Evolutionary conservation across 2,797 vertebrate genomes (phyloP).

Genomic region (Megaceryle alcyon): DNA sequence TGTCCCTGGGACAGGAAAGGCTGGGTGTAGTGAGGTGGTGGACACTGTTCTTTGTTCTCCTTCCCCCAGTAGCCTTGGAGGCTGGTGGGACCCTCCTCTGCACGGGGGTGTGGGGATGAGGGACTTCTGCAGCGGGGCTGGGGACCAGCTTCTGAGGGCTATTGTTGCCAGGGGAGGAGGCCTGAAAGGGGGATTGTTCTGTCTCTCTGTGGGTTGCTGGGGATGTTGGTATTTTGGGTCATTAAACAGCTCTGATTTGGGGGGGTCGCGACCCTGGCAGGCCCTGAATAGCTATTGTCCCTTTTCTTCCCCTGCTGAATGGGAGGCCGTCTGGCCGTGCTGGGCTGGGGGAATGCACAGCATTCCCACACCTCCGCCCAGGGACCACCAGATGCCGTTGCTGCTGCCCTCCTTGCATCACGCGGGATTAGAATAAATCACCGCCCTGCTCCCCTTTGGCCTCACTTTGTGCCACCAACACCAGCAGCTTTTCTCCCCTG

Average conservation of each 20-base stretch:
- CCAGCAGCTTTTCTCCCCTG: background rate
- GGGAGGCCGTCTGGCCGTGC: conserved; percentile 64
- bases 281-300: conserved; percentile 81
- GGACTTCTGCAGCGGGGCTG: background rate
- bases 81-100: background rate
- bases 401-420: background rate
- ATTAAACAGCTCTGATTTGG: conserved; percentile 78
- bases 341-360: background rate
- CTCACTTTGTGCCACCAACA: accelerated
- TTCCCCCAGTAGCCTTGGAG: background rate
- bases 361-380: conserved; percentile 73
- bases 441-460: accelerated
- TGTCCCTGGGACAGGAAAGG: background rate
- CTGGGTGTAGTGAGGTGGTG: background rate
- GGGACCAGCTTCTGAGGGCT: conserved; percentile 26
- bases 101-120: background rate
- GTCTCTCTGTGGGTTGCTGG: conserved; percentile 65
- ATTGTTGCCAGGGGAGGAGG: conserved; percentile 25
- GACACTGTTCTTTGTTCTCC: background rate
- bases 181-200: conserved; percentile 81
- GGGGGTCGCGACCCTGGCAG: conserved; percentile 77
- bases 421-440: conserved; percentile 57
- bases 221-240: conserved; percentile 82
- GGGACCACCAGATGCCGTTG: conserved; percentile 55
- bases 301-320: conserved; percentile 80